phyloP scores from a whole-genome alignment of 2,797 vertebrate species.

The Pteronotus mesoamericanus region DNA sequence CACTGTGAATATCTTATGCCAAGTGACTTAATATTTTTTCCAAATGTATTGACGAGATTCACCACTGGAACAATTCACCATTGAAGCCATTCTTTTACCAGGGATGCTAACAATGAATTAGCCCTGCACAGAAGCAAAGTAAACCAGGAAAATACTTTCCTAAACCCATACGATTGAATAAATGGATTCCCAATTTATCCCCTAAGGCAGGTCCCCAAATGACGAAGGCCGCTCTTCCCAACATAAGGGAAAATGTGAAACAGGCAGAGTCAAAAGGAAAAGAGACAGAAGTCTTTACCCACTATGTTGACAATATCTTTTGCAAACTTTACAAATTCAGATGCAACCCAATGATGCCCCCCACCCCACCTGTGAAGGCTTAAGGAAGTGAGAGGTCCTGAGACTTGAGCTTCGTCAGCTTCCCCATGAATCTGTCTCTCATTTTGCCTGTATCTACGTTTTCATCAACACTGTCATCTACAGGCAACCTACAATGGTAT shows the following conservation, averaged over 20 bases:
- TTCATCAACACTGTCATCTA: background rate
- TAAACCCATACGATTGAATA: background rate
- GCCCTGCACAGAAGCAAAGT: background rate
- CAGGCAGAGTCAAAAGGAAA: background rate
- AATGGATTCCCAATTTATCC: background rate
- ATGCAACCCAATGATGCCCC: rapidly evolving
- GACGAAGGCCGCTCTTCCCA: background rate
- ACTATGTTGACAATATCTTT: background rate
- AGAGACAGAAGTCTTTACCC: background rate
- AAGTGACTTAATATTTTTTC: background rate
- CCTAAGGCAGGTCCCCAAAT: background rate
- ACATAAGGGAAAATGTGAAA: background rate
- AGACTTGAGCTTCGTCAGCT: background rate
- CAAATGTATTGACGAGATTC: background rate
- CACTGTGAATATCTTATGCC: background rate
- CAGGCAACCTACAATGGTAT: background rate
- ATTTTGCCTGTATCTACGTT: background rate
- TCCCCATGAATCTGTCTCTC: background rate
- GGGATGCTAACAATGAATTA: background rate
- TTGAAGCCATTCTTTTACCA: background rate
- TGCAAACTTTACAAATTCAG: background rate
- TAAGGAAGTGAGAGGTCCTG: background rate
- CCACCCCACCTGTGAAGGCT: background rate
- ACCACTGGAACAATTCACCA: background rate
- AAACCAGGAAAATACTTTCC: background rate